phyloP scores from a whole-genome alignment of 2,113 vertebrate species.

The Murina feae region DNA sequence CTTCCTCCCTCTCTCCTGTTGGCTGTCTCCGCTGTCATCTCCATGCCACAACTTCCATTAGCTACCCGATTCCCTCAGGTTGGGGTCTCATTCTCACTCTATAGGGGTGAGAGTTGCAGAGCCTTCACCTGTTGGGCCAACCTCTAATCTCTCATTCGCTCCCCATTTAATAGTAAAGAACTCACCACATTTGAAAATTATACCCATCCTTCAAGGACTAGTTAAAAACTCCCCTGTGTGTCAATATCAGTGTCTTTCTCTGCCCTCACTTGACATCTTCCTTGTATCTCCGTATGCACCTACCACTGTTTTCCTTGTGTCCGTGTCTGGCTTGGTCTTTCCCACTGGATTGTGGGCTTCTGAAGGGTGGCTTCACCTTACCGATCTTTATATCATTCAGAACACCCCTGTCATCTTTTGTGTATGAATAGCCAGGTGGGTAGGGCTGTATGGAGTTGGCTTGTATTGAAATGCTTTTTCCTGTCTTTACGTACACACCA shows the following conservation, averaged over 20 bases:
- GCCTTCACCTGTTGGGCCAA: neutral
- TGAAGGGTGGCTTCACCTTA: neutral
- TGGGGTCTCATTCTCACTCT: neutral
- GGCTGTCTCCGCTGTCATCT: neutral
- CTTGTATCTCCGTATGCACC: neutral
- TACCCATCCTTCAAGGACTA: neutral
- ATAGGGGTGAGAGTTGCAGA: neutral
- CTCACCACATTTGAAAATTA: neutral
- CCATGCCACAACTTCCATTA: neutral
- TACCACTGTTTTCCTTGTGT: neutral
- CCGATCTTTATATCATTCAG: neutral
- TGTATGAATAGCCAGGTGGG: neutral
- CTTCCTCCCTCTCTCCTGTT: neutral
- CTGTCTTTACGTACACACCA: neutral
- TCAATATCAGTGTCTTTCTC: neutral
- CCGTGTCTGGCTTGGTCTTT: neutral
- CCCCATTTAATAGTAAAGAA: neutral
- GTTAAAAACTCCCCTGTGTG: neutral
- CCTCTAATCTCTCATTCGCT: neutral
- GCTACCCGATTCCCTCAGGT: neutral
- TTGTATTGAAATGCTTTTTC: neutral
- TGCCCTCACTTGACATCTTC: neutral
- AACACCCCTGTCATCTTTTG: neutral
- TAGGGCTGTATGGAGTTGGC: neutral
- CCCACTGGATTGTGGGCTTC: neutral